These are phyloP conservation scores for Halcyon malimbica DNA, from an alignment of 2,113 vertebrate species.

Conservation along the genomic window DNA sequence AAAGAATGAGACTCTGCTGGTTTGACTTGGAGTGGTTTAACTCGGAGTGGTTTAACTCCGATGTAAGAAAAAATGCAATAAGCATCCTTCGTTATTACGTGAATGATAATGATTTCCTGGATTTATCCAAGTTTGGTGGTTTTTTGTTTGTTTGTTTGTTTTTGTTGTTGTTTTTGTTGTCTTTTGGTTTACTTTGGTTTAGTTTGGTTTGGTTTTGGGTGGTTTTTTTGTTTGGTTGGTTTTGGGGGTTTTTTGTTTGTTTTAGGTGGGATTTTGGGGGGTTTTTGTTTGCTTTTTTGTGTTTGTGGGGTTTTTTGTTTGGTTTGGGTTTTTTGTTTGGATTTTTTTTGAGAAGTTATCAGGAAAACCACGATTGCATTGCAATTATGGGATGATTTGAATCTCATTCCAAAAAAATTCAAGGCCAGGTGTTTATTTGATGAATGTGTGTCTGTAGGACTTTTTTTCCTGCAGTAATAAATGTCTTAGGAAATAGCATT, in stretches of 20 bases:
- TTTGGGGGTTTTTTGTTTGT: too few species aligned
- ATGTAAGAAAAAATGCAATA: neutral
- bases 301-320: neutral
- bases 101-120: neutral
- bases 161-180: neutral
- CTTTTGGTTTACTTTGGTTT: too few species aligned
- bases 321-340: neutral
- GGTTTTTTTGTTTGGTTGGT: too few species aligned
- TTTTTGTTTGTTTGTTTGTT: neutral
- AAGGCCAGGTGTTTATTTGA: neutral
- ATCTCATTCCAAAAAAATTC: neutral
- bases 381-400: neutral
- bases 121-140: neutral
- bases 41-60: accelerated
- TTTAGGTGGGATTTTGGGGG: neutral
- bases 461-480: slow-evolving; percentile 3
- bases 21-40: neutral
- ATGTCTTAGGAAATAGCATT: neutral
- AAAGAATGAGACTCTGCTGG: neutral
- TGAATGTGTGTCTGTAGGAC: neutral
- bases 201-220: too few species aligned
- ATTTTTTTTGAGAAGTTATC: neutral
- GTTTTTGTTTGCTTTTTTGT: neutral
- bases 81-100: neutral
- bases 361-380: neutral